A percentile compares a stretch with the other conserved stretches of the same genome.
Evolutionary conservation across 2,113 vertebrate genomes (phyloP).

Genomic region (Carassius gibelio): DNA sequence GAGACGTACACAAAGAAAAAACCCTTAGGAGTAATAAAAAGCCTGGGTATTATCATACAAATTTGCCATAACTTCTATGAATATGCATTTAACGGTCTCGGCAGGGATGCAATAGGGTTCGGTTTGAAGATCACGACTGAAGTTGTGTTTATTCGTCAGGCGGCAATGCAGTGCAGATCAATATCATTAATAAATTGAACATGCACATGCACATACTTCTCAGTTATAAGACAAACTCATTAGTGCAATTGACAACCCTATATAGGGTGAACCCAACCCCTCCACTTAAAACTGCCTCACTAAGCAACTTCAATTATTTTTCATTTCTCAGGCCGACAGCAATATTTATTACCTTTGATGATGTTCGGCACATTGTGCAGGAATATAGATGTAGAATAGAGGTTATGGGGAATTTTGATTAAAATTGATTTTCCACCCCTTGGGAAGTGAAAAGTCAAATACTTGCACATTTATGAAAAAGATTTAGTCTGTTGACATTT

Average conservation of each 20-base stretch:
- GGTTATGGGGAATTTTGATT: conserved; percentile 90
- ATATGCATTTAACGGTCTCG: conserved; percentile 61
- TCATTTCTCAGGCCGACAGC: conserved; percentile 65
- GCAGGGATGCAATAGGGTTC: conserved; percentile 51
- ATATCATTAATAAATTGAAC: conserved; percentile 53
- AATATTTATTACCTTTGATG: conserved; percentile 85
- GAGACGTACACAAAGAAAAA: conserved; percentile 52
- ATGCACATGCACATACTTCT: conserved; percentile 42
- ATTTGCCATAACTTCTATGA: conserved; percentile 62
- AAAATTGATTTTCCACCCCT: conserved; percentile 96
- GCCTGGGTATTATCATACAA: neutral
- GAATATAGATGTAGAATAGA: conserved; percentile 85
- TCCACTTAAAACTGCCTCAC: conserved; percentile 70
- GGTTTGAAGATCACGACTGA: conserved; percentile 45
- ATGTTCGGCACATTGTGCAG: conserved; percentile 82
- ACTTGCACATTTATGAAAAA: conserved; percentile 95
- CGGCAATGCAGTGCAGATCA: conserved; percentile 58
- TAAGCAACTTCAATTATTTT: conserved; percentile 73
- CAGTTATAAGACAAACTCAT: conserved; percentile 74
- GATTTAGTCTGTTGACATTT: conserved; percentile 96
- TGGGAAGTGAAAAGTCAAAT: conserved; percentile 92
- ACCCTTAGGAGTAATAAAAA: conserved; percentile 25
- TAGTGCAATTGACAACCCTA: conserved; percentile 74
- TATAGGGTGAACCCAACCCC: conserved; percentile 65
- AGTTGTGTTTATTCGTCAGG: conserved; percentile 53